Base-by-base conservation (phyloP, 2,113 vertebrate species). In the Platichthys stellatus region DNA sequence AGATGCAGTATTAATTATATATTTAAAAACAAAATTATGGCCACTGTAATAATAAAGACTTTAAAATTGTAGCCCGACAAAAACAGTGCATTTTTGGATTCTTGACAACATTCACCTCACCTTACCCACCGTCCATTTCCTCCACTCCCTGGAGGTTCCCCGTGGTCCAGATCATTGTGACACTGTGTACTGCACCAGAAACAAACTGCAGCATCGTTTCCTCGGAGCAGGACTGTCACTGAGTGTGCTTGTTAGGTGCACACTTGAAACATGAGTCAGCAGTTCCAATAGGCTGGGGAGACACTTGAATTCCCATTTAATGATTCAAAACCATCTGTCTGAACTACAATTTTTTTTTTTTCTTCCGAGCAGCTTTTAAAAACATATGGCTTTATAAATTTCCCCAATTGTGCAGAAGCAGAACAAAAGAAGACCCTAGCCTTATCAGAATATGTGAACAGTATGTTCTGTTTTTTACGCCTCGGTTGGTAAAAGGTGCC, bases 241-340 rank as follows among this genome's bases (percentile, higher is more conserved):
- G 58, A 26, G 35, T 45, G 45, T 57, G 9, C 49, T 45, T 69
- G 51, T 76, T 54, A 74, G 51, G 26, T 72, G 54, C 28, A 35
- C 45, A 58, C 69, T 69, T 77, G 21, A 71, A 58, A 69, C 66
- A 40, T 59, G 63, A 72, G 43, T 71, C 70, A 79, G 69, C 72
- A 72, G 24, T 43, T 76, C 54, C 45, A 63, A 56, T 53, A 66
- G 23, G 64, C 75, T 69, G 43, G 38, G 69, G 65, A 79, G 7
- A 53, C 38, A 43, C 26, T 59, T 60, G 51, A 53, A 77, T 56
- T 76, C 21, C 65, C 12, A 63, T 78, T 62, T 63, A 83, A 69
- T 69, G 73, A 84, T 80, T 80, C 35, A 71, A 76, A 72, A 49
- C 23, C 68, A 76, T 84, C 66, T 53, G 62, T 74, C 31, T 76